phyloP scores from a whole-genome alignment of 2,888 invertebrate species.

The Athripsodes cinereus region DNA sequence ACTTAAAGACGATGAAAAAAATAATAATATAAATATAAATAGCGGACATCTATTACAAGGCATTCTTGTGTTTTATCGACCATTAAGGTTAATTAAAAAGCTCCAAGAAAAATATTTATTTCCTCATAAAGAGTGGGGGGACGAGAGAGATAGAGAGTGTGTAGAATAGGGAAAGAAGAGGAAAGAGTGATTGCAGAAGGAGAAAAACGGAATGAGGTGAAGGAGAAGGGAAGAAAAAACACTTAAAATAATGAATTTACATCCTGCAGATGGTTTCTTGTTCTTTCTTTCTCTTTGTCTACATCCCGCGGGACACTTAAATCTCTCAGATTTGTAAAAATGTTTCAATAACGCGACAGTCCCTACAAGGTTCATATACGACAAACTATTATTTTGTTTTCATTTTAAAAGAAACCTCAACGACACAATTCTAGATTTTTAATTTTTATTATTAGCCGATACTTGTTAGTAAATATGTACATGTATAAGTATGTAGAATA shows the following conservation, averaged over 20 bases:
- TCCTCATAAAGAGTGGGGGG: conserved; percentile 17
- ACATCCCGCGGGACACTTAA: not conserved
- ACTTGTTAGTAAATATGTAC: too few relatives aligned
- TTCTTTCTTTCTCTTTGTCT: not conserved
- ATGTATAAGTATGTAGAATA: too few relatives aligned
- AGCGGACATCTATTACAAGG: not conserved
- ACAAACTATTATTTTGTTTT: too few relatives aligned
- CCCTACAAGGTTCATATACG: too few relatives aligned
- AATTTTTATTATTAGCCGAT: too few relatives aligned
- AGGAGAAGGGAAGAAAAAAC: conserved; percentile 9
- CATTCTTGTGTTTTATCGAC: conserved; percentile 4
- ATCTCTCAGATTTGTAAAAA: not conserved
- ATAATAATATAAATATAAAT: too few relatives aligned
- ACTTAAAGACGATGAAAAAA: too few relatives aligned
- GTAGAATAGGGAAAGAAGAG: not conserved
- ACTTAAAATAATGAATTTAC: conserved; percentile 24
- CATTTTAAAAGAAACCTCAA: too few relatives aligned
- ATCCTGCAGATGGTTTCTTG: conserved; percentile 5
- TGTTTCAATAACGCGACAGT: too few relatives aligned
- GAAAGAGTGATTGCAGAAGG: not conserved
- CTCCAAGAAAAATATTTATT: conserved; percentile 22
- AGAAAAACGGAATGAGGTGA: not conserved
- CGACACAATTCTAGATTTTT: too few relatives aligned
- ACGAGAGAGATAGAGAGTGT: too few relatives aligned
- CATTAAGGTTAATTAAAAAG: conserved; percentile 25